Evolutionary conservation across 2,113 vertebrate genomes (phyloP).

Genomic region (Anseranas semipalmata): DNA sequence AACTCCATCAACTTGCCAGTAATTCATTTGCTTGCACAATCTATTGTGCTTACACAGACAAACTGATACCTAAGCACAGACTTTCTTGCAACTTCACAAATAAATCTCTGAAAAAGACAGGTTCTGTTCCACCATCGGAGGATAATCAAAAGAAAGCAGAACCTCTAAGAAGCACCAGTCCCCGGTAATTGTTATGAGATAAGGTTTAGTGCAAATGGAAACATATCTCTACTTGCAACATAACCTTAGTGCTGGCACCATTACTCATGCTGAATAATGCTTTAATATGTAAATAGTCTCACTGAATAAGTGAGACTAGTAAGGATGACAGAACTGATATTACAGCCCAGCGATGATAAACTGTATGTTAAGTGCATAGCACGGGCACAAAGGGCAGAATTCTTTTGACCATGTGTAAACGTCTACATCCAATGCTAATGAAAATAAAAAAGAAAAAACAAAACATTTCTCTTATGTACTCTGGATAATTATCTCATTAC

Average conservation of each 20-base stretch:
- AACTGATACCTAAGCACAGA: background rate
- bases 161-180: slow-evolving; percentile 5
- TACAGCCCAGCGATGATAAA: background rate
- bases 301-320: background rate
- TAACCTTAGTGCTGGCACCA: slow-evolving; percentile 10
- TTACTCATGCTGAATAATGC: slow-evolving; percentile 40
- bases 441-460: background rate
- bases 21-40: background rate
- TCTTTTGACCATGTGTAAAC: background rate
- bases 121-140: background rate
- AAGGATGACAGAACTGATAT: slow-evolving; percentile 18
- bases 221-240: background rate
- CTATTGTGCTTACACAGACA: background rate
- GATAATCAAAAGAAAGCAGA: slow-evolving; percentile 34
- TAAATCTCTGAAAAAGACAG: background rate
- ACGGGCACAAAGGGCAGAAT: background rate
- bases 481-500: background rate
- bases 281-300: slow-evolving; percentile 45
- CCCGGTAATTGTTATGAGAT: slow-evolving; percentile 31
- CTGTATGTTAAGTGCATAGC: background rate
- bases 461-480: background rate
- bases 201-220: slow-evolving; percentile 32
- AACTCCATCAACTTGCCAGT: background rate
- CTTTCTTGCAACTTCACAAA: background rate
- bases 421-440: background rate